These are phyloP conservation scores for Drosophila repletoides DNA, from an alignment of 1,140 invertebrate species.

Conservation along the genomic window DNA sequence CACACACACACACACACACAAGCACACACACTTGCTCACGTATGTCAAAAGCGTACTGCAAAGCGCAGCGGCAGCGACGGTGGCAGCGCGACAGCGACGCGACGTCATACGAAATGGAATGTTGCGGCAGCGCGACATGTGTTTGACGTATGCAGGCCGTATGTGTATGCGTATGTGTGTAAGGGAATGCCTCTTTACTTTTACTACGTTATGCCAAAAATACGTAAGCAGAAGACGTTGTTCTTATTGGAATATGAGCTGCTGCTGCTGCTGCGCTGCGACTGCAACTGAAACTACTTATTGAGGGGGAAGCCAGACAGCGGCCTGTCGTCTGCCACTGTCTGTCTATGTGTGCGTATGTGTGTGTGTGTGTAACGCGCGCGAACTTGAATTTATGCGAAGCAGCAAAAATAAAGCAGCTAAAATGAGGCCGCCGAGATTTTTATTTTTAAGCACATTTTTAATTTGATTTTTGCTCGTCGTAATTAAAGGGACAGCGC, in stretches of 20 bases:
- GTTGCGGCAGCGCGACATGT: constrained; percentile 62
- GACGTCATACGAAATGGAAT: constrained; percentile 51
- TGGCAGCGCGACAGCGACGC: constrained; percentile 13
- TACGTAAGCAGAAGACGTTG: constrained; percentile 37
- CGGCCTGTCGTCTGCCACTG: constrained; percentile 24
- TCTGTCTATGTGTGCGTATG: neutral
- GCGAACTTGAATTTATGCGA: constrained; percentile 48
- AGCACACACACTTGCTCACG: constrained; percentile 6
- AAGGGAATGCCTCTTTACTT: constrained; percentile 58
- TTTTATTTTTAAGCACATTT: constrained; percentile 62
- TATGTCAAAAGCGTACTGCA: constrained; percentile 34
- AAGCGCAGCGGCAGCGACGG: constrained; percentile 13
- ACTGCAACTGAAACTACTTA: neutral
- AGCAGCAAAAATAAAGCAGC: constrained; percentile 14
- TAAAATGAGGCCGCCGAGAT: constrained; percentile 23
- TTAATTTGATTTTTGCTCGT: constrained; percentile 39
- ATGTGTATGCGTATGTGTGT: constrained; percentile 28
- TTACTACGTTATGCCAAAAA: constrained; percentile 64
- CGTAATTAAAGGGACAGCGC: constrained; percentile 40
- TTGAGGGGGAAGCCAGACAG: constrained; percentile 34
- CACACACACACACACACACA: constrained; percentile 30
- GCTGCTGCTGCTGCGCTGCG: neutral
- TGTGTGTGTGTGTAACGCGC: constrained; percentile 20
- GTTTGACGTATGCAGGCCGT: constrained; percentile 48
- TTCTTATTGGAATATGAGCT: constrained; percentile 18